These are phyloP conservation scores for Trissoscelio sp. DNA, from an alignment of 2,888 invertebrate genomes.

Conservation along the genomic window DNA sequence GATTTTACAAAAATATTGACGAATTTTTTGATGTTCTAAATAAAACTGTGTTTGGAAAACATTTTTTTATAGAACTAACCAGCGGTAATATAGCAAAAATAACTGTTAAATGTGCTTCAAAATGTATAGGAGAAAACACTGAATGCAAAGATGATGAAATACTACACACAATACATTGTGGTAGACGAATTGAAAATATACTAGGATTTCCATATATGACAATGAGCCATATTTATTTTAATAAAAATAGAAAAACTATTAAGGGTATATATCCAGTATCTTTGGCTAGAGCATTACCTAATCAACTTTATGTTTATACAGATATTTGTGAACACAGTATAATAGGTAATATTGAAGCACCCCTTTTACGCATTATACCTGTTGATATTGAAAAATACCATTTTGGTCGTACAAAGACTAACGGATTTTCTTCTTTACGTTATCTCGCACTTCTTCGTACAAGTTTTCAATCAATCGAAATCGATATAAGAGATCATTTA, in stretches of 20 bases:
- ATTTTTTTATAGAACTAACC: slow-evolving; percentile 43
- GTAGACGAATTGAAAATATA: background rate
- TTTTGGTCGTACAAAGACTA: slow-evolving; percentile 11
- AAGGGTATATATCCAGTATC: slow-evolving; percentile 7
- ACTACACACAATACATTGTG: background rate
- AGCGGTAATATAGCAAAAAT: slow-evolving; percentile 27
- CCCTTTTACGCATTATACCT: slow-evolving; percentile 20
- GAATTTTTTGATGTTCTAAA: slow-evolving; percentile 4
- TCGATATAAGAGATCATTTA: slow-evolving; percentile 60
- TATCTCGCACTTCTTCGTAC: background rate
- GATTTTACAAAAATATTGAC: slow-evolving; percentile 5
- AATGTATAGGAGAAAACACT: background rate
- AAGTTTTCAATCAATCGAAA: slow-evolving; percentile 50
- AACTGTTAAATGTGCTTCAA: background rate
- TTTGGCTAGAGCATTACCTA: background rate
- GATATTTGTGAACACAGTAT: slow-evolving; percentile 17
- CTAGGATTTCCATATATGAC: background rate
- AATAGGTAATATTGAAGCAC: slow-evolving; percentile 10
- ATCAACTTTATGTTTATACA: slow-evolving; percentile 12
- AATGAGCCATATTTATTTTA: background rate
- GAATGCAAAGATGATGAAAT: background rate
- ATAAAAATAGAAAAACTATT: background rate
- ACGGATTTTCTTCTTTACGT: background rate
- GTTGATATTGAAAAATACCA: slow-evolving; percentile 26
- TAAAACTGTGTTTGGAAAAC: slow-evolving; percentile 56